phyloP scores from a whole-genome alignment of 1,140 invertebrate genomes.

The Drosophila sucinea region DNA sequence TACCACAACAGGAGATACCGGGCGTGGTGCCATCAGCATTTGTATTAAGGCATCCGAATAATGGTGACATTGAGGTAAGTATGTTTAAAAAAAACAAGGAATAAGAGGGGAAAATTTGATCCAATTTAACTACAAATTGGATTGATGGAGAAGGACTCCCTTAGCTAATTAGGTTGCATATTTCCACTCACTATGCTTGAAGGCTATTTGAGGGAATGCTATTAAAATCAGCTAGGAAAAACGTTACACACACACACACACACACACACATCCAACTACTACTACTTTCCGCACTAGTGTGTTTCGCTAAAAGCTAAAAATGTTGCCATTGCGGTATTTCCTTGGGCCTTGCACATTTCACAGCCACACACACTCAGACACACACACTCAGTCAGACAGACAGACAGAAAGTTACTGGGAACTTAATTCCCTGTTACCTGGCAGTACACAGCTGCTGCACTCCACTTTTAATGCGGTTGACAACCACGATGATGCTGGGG shows the following conservation, averaged over 20 bases:
- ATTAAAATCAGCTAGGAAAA: not conserved
- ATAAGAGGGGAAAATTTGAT: not conserved
- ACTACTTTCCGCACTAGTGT: not conserved
- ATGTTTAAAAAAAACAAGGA: slow-evolving; percentile 5
- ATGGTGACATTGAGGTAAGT: slow-evolving; percentile 87
- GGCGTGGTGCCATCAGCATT: slow-evolving; percentile 88
- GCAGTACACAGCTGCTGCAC: not conserved
- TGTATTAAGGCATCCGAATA: slow-evolving; percentile 88
- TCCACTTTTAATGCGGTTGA: slow-evolving; percentile 8
- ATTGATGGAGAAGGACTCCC: slow-evolving; percentile 1
- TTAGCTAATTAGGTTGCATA: slow-evolving; percentile 15
- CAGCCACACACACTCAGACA: not conserved
- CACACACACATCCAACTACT: not conserved
- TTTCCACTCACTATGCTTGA: slow-evolving; percentile 11
- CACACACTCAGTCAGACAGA: not conserved
- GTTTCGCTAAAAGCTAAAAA: slow-evolving; percentile 30
- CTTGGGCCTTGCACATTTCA: not conserved
- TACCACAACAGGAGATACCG: slow-evolving; percentile 89
- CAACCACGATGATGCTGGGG: not conserved
- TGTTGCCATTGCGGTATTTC: slow-evolving; percentile 18
- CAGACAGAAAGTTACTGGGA: not conserved
- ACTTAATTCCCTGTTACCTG: not conserved
- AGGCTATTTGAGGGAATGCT: slow-evolving; percentile 2
- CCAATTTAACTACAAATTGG: slow-evolving; percentile 28
- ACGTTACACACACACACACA: not conserved